Evolutionary conservation across 2,888 invertebrate genomes (phyloP).

Genomic region (Limulus polyphemus): DNA sequence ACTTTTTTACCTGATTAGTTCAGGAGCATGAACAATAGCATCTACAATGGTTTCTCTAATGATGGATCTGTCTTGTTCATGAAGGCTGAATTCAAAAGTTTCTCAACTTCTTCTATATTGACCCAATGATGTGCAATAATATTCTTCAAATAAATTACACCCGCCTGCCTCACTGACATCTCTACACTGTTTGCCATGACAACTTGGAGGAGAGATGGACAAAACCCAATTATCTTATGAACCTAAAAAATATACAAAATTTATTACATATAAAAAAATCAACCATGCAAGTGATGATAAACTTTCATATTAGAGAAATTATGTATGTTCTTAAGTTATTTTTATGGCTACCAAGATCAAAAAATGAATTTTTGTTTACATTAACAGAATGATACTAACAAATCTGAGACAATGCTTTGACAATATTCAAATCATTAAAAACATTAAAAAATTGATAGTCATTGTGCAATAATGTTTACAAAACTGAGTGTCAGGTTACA

Average conservation of each 20-base stretch:
- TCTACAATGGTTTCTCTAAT: slow-evolving; percentile 86
- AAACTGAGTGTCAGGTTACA: no score
- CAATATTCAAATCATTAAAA: no score
- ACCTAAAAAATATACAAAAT: slow-evolving; percentile 46
- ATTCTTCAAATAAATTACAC: slow-evolving; percentile 93
- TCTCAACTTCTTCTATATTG: slow-evolving; percentile 46
- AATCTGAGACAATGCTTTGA: no score
- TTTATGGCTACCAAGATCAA: no score
- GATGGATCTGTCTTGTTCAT: slow-evolving; percentile 89
- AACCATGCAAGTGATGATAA: no score
- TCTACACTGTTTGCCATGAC: slow-evolving; percentile 67
- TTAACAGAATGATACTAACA: no score
- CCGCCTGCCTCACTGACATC: slow-evolving; percentile 86
- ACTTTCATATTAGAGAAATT: no score
- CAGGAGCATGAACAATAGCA: slow-evolving; percentile 84
- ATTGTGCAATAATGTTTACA: no score
- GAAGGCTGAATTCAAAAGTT: slow-evolving; percentile 55
- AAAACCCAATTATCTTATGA: slow-evolving; percentile 91
- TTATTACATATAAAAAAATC: neutral
- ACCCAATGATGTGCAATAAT: slow-evolving; percentile 75
- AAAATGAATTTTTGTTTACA: no score
- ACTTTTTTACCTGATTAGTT: slow-evolving; percentile 52
- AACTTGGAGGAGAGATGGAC: slow-evolving; percentile 81
- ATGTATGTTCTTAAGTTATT: no score
- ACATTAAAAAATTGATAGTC: no score